phyloP scores from a whole-genome alignment of 2,888 invertebrate species.

The Drosophila paranaensis region DNA sequence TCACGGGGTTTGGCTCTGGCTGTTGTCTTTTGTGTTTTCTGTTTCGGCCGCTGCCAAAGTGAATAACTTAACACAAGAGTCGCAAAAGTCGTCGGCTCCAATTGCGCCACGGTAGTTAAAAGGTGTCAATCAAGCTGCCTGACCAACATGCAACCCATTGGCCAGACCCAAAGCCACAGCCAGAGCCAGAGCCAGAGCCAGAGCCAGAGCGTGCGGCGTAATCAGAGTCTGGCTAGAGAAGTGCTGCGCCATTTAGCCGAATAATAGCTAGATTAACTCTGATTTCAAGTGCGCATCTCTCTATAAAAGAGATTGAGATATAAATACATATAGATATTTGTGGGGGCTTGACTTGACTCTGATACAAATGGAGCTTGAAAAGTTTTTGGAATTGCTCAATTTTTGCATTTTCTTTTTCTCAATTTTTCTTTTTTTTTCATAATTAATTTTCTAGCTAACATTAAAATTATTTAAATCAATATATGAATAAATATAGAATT shows the following conservation, averaged over 20 bases:
- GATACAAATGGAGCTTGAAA: background rate
- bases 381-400: background rate
- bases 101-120: constrained; percentile 71
- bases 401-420: no score
- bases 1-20: constrained; percentile 44
- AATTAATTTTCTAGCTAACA: no score
- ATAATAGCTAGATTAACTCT: constrained; percentile 10
- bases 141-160: constrained; percentile 64
- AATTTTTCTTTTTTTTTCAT: no score
- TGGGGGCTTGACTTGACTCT: background rate
- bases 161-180: constrained; percentile 29
- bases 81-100: constrained; percentile 53
- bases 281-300: background rate
- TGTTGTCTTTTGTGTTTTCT: background rate
- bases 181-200: constrained; percentile 14
- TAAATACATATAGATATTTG: background rate
- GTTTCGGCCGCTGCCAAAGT: constrained; percentile 34
- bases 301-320: no score
- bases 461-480: no score
- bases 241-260: constrained; percentile 28
- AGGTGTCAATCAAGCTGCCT: constrained; percentile 66
- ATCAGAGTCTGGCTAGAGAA: constrained; percentile 1
- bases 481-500: no score
- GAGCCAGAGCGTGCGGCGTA: background rate
- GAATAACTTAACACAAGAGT: constrained; percentile 60